Percentiles rank a stretch among this genome's conserved stretches.
phyloP scores from a whole-genome alignment of 2,113 vertebrate species.

The Aegotheles bennettii region DNA sequence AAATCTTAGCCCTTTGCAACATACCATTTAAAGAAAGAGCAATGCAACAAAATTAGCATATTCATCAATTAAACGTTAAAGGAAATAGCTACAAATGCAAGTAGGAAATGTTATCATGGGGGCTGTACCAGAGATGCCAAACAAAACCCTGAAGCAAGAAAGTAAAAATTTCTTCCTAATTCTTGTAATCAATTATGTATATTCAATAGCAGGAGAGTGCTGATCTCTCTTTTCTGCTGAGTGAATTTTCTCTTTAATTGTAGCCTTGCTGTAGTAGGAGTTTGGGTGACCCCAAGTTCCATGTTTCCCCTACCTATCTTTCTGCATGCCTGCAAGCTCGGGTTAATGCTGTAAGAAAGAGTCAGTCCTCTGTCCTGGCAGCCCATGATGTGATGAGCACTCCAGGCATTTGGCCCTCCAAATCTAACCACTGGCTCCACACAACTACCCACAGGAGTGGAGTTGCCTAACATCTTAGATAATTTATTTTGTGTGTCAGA shows the following conservation, averaged over 20 bases:
- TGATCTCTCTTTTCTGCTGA: neutral
- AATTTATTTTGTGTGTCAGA: neutral
- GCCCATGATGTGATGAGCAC: neutral
- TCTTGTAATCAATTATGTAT: neutral
- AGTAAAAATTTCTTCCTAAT: neutral
- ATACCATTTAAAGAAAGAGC: neutral
- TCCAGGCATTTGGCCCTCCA: neutral
- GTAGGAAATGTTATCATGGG: accelerated
- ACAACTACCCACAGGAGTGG: neutral
- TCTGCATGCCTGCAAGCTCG: neutral
- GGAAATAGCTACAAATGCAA: neutral
- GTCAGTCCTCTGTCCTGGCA: neutral
- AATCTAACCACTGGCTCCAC: neutral
- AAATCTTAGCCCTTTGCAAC: neutral
- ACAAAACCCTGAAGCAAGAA: neutral
- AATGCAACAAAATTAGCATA: neutral
- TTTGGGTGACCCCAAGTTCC: neutral
- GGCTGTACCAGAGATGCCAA: neutral
- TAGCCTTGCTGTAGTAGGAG: neutral
- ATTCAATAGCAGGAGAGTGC: neutral
- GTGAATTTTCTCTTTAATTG: neutral
- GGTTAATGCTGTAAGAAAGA: neutral
- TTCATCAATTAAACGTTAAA: neutral
- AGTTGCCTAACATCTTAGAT: neutral
- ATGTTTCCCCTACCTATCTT: neutral